Base-by-base conservation (phyloP, 2,797 vertebrate species). In the Labeo calbasu region DNA sequence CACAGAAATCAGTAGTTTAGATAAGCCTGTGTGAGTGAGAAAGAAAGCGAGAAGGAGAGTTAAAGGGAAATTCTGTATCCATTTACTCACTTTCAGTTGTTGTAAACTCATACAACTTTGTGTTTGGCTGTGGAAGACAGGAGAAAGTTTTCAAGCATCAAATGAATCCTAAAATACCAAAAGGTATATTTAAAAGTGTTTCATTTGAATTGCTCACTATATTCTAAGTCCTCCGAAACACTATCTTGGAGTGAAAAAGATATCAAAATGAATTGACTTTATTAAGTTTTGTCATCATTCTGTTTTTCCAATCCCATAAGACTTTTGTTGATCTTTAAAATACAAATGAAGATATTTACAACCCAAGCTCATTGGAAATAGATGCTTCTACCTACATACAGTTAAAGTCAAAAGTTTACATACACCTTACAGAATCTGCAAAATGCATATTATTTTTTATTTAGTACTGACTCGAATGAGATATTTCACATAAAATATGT, bases 1-100 rank as follows among this genome's bases (percentile, higher is more conserved):
- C 86, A 65, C 50, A 70, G 7, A 15, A 53, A 82, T 82, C 73
- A 61, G 80, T 69, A 69, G 79, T 82, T 86, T 84, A 77, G 79
- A 77, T 63, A 82, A 61, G 55, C 28, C 12, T 78, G 73, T 71
- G 72, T 23, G 43, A 79, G 59, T 43, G 32, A 77, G 36, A 69
- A 14, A 28, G 13, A 11, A 23, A 15, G 19, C 4, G 2, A 57
- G 61, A 46, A 32, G 57, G 46, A 12, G 25, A 77, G 36, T 53
- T 51, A 53, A 25, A 77, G 3, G 23, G 69, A 32, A 48, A 6
- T 1, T 0, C 15, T 43, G 32, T 7, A 6, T 48, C 48, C 57
- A 1, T 46, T 63, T 19, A 43, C 43, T 50, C 25, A 15, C 36
- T 55, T 77, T 36, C 53, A 32, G 48, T 73, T 28, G 17, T 32